Conservation (phyloP, 2,888 invertebrate species). For the Antheraea assamensis region DNA sequence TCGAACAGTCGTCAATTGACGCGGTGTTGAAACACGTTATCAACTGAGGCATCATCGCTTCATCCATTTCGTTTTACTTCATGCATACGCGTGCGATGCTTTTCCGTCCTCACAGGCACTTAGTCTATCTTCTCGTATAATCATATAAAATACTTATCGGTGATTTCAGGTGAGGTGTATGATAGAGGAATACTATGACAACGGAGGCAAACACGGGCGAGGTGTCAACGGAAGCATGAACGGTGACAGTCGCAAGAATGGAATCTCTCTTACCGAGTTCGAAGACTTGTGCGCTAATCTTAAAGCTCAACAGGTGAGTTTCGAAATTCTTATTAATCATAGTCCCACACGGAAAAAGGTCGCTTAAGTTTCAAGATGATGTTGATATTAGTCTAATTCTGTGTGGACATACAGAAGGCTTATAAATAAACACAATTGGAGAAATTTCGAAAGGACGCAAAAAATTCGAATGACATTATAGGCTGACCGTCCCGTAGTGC, state of each 20-base stretch:
- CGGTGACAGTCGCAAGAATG: constrained; percentile 86
- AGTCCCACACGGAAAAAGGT: too few species aligned
- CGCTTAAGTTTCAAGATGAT: neutral
- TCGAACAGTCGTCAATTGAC: too few species aligned
- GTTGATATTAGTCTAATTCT: neutral
- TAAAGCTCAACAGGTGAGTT: constrained; percentile 89
- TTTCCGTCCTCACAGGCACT: too few species aligned
- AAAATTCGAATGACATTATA: too few species aligned
- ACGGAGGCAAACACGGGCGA: constrained; percentile 63
- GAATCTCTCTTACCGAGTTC: constrained; percentile 94
- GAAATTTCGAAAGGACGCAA: too few species aligned
- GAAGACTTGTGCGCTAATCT: constrained; percentile 93
- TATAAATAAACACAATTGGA: neutral
- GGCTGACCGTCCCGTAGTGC: too few species aligned
- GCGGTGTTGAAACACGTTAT: too few species aligned
- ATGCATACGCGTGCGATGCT: neutral
- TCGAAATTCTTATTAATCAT: neutral
- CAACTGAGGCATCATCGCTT: too few species aligned
- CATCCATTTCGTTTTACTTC: neutral
- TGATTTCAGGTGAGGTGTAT: constrained; percentile 87
- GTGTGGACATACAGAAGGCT: neutral
- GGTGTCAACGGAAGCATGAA: constrained; percentile 78
- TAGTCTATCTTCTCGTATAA: neutral
- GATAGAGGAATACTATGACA: constrained; percentile 89
- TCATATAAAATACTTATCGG: neutral